Evolutionary conservation across 2,113 vertebrate species (phyloP).

Genomic region (Porphyrio hochstetteri): DNA sequence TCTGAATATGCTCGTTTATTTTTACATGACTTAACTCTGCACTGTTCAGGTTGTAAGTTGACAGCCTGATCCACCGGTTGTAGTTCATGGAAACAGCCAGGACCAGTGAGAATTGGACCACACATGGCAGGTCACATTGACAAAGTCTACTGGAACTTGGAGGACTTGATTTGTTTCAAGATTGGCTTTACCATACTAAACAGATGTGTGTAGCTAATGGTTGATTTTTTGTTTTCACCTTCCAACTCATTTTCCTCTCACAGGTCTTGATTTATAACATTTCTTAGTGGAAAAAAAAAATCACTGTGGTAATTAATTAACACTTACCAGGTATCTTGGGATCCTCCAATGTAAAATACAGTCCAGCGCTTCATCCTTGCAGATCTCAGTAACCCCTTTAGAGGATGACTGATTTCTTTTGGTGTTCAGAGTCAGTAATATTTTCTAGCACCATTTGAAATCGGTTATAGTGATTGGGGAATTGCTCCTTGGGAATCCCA

Average conservation of each 20-base stretch:
- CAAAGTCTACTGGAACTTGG: neutral
- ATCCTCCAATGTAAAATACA: neutral
- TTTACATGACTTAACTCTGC: neutral
- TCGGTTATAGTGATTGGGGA: slow-evolving; percentile 99
- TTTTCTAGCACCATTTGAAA: slow-evolving; percentile 99
- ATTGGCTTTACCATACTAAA: neutral
- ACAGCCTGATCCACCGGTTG: neutral
- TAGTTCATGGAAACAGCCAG: neutral
- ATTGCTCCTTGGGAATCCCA: slow-evolving; percentile 39
- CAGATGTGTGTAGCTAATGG: neutral
- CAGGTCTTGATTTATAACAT: neutral
- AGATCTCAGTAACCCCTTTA: slow-evolving; percentile 78
- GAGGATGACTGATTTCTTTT: slow-evolving; percentile 99
- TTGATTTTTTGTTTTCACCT: neutral
- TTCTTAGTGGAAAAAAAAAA: neutral
- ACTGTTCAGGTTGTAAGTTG: neutral
- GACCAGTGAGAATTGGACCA: neutral
- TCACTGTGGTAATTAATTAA: neutral
- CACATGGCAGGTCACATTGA: fast-evolving
- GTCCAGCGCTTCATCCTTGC: neutral
- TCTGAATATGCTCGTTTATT: neutral
- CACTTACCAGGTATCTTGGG: neutral
- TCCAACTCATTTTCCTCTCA: neutral
- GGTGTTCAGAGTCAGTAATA: slow-evolving; percentile 93
- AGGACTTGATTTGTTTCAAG: neutral